Evolutionary conservation across 2,113 vertebrate genomes (phyloP), one percentile per base, ranked within the genome.

Genomic region (Campylorhamphus procurvoides): DNA sequence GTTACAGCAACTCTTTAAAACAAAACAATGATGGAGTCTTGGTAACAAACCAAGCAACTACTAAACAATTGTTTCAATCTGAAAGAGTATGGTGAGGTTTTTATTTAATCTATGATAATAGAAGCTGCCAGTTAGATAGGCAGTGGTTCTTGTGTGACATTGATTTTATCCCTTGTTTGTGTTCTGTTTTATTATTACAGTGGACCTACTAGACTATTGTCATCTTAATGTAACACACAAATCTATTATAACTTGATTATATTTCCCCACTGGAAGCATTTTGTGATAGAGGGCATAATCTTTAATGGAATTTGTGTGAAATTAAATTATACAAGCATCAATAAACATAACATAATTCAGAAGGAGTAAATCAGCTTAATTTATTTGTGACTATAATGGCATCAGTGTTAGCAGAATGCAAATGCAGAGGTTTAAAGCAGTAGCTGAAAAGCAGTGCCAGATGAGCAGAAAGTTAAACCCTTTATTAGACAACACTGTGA

Each of bases 271-370:
- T 98, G 98, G 98, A 99, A 98, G 98, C 97, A 96, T 98, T 98
- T 97, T 98, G 98, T 98, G 98, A 98, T 98, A 98, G 98, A 98
- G 98, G 97, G 98, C 98, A 98, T 98, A 98, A 98, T 98, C 98
- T 98, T 98, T 98, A 98, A 98, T 99, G 98, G 98, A 98, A 98
- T 99, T 98, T 98, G 98, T 98, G 98, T 98, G 98, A 98, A 99
- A 99, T 99, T 98, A 98, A 98, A 99, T 98, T 98, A 98, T 98
- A 97, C 97, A 97, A 98, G 98, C 98, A 98, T 98, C 98, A 98
- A 98, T 98, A 98, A 98, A 98, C 98, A 98, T 98, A 98, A 98
- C 98, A 98, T 98, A 98, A 98, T 98, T 98, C 98, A 98, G 98
- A 98, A 98, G 97, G 98, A 98, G 98, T 98, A 98, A 98, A 98